Conservation (phyloP, 2,888 invertebrate species). For the Agrilus cyanescens region DNA sequence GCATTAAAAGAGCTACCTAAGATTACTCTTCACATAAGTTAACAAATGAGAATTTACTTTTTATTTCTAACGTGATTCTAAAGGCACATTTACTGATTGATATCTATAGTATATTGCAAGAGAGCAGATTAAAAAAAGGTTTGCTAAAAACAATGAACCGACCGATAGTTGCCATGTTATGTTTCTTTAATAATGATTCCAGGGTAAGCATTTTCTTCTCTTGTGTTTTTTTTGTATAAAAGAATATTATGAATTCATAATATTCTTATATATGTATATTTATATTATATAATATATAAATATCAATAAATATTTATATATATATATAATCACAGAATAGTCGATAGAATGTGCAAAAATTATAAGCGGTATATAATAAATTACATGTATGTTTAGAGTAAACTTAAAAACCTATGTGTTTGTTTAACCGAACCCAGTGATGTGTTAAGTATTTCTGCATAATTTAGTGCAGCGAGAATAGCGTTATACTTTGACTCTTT, state of each 20-base stretch:
- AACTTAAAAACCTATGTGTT: slow-evolving; percentile 10
- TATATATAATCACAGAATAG: slow-evolving; percentile 15
- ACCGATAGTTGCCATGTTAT: slow-evolving; percentile 1
- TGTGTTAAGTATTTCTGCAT: slow-evolving; percentile 35
- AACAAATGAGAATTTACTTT: slow-evolving; percentile 3
- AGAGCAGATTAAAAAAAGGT: not conserved
- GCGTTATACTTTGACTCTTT: slow-evolving; percentile 27
- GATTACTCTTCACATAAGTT: slow-evolving; percentile 1
- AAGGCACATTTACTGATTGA: slow-evolving; percentile 4
- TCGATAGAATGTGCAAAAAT: slow-evolving; percentile 14
- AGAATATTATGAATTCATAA: not conserved
- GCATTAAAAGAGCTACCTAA: too few relatives aligned
- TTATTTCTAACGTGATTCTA: not conserved
- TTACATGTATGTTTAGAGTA: slow-evolving; percentile 14
- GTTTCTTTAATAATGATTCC: not conserved
- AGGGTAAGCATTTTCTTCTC: not conserved
- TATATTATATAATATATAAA: not conserved
- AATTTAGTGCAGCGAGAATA: slow-evolving; percentile 22
- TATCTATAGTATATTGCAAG: slow-evolving; percentile 2
- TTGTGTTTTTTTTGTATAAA: not conserved
- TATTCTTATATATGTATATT: not conserved
- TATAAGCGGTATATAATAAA: slow-evolving; percentile 14
- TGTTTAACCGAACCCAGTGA: slow-evolving; percentile 28
- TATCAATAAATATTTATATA: not conserved
- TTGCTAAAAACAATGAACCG: not conserved